Conservation (phyloP, 1,140 invertebrate species). For the Frieseomelitta varia region DNA sequence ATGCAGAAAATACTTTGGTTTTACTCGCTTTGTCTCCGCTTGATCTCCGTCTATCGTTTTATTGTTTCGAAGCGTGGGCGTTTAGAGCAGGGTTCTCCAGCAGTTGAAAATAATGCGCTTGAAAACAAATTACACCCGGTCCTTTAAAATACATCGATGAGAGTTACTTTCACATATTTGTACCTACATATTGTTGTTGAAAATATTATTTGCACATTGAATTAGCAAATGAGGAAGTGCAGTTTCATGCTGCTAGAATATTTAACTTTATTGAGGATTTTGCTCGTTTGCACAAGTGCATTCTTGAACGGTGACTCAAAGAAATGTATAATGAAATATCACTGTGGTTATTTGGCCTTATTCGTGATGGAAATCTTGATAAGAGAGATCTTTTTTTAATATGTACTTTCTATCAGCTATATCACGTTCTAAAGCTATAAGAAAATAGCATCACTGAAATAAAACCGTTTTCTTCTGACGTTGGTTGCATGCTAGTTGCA, state of each 20-base stretch:
- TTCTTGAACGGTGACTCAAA: slow-evolving; percentile 62
- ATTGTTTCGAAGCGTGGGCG: not conserved
- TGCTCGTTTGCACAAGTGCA: slow-evolving; percentile 31
- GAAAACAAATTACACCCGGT: not conserved
- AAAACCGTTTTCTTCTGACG: not conserved
- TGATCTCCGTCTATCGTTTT: not conserved
- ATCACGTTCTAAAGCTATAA: not conserved
- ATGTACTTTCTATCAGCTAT: not conserved
- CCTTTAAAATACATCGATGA: not conserved
- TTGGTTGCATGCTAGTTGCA: not conserved
- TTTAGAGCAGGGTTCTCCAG: not conserved
- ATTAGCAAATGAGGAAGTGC: too few species aligned
- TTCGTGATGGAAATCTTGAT: slow-evolving; percentile 13
- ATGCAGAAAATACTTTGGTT: not conserved
- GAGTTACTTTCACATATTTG: not conserved
- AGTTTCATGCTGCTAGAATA: not conserved
- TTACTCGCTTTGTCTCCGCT: not conserved
- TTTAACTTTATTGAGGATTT: not conserved
- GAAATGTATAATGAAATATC: slow-evolving; percentile 60
- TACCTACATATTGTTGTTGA: not conserved
- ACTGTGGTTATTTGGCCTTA: not conserved
- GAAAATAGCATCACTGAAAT: not conserved
- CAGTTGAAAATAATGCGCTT: slow-evolving; percentile 6
- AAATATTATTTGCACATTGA: not conserved
- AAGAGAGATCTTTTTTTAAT: not conserved